Evolutionary conservation across 2,888 invertebrate species (phyloP).

Genomic region (Temnothorax unifasciatus): DNA sequence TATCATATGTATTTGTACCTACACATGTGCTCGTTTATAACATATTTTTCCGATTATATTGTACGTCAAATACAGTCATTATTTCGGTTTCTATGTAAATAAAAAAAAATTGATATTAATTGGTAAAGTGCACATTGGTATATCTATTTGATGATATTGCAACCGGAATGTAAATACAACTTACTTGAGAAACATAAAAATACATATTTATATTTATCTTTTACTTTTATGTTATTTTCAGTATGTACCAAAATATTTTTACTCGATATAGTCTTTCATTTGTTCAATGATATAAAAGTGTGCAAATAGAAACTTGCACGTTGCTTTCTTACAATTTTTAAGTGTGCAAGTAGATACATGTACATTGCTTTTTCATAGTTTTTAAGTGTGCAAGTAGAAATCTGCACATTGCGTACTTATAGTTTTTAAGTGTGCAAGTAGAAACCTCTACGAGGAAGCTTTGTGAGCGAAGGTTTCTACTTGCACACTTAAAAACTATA

Average conservation of each 20-base stretch:
- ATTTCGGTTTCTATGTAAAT: not conserved
- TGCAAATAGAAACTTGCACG: too few relatives aligned
- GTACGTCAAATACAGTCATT: not conserved
- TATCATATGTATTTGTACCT: not conserved
- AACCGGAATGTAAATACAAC: not conserved
- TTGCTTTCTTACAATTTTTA: too few relatives aligned
- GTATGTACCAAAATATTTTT: not conserved
- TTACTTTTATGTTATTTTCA: not conserved
- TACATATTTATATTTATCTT: not conserved
- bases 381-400: too few relatives aligned
- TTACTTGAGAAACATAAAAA: not conserved
- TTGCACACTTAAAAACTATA: too few relatives aligned
- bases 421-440: too few relatives aligned
- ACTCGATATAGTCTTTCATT: not conserved
- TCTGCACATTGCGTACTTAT: too few relatives aligned
- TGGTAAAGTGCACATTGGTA: not conserved
- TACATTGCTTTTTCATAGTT: too few relatives aligned
- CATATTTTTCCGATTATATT: not conserved
- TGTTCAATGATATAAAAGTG: not conserved
- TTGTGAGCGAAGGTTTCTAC: too few relatives aligned
- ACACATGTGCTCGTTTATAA: not conserved
- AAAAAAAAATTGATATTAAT: conserved; percentile 26
- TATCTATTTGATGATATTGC: not conserved
- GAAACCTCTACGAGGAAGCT: too few relatives aligned
- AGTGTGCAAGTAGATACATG: too few relatives aligned